Base-by-base conservation (phyloP, 2,888 invertebrate genomes). In the Pinctada fucata region DNA sequence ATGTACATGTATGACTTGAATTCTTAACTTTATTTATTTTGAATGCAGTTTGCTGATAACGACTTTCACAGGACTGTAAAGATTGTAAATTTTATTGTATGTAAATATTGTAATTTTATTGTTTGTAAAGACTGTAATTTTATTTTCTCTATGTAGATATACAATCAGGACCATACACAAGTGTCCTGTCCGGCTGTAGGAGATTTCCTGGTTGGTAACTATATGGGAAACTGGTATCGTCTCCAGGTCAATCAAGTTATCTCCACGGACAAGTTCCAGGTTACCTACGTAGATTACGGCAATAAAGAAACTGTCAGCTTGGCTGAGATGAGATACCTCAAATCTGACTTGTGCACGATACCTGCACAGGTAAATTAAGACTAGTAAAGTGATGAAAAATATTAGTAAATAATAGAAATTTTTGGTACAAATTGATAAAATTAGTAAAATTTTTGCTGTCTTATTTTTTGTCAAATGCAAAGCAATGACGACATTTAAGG, bases 261-360 rank as follows among this genome's bases (percentile, higher is more conserved):
- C 1, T 79, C 73, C 47, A 72, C 68, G 10, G 72, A 78, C 8
- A 76, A 68, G 8, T 79, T 81, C 49, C 72, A 16, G 2, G 83
- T 87, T 1, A 84, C 83, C 8, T 89, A 82, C 67, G 67, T 88
- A n/a, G 89, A 89, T 79, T 88, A 84, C 72, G 89, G 89, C 1
- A 88, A 89, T 78, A 71, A 47, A n/a, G 87, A 86, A 49, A 78
- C 49, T 0, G 80, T 84, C 5, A 75, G 73, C 3, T n/a, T 79
- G 0, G 70, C 79, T 5, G 69, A 83, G 48, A 71, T 89, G 13
- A 69, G 86, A 65, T 79, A 79, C 10, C 72, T 89, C 1, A 77
- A 81, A 3, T 65, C 75, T 4, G 79, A 81, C 8, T 79, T 85
- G 83, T 49, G 77, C 3, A 3, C 65, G 8, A 67, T 84, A 49